These are phyloP conservation scores for Pseudocheirus occidentalis DNA, from an alignment of 2,797 vertebrate genomes.

Conservation along the genomic window DNA sequence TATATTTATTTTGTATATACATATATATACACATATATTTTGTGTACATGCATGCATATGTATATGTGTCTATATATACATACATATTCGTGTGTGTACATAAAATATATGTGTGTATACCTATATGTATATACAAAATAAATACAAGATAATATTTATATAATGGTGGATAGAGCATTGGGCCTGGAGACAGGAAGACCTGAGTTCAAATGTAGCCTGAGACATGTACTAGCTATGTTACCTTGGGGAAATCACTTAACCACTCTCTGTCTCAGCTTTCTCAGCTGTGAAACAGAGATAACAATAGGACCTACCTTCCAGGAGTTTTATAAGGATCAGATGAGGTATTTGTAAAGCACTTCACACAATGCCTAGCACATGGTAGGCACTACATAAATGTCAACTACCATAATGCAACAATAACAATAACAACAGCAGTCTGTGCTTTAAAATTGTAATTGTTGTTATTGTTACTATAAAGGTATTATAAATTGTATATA, in stretches of 20 bases:
- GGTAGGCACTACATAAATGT: not conserved
- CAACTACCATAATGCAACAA: not conserved
- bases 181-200: not conserved
- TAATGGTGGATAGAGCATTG: not conserved
- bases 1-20: not conserved
- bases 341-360: not conserved
- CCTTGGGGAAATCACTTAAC: not conserved
- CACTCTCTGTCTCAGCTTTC: not conserved
- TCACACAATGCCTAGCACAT: not conserved
- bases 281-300: not conserved
- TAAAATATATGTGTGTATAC: no score
- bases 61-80: no score
- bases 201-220: not conserved
- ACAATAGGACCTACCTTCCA: not conserved
- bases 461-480: not conserved
- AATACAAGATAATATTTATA: not conserved
- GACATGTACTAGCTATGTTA: not conserved
- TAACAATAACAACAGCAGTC: not conserved
- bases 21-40: not conserved
- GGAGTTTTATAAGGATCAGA: not conserved
- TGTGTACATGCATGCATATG: no score
- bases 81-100: not conserved
- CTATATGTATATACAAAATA: no score
- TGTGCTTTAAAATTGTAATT: not conserved
- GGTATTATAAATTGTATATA: not conserved